Conservation (phyloP, 2,113 vertebrate genomes). For the Cinclus cinclus region DNA sequence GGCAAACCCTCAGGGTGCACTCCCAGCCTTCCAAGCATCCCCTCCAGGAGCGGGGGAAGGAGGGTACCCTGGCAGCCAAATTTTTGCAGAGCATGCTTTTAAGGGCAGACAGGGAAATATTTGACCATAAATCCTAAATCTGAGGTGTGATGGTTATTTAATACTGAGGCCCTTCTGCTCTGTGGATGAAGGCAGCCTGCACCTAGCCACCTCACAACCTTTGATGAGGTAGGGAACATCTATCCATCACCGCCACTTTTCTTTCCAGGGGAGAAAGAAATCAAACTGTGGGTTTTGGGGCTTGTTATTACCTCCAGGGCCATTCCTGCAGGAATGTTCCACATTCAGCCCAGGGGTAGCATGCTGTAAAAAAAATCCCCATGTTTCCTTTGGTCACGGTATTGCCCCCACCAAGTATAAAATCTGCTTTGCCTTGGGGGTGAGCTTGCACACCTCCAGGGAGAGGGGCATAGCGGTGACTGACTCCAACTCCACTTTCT, state of each 20-base stretch:
- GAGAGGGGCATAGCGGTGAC: neutral
- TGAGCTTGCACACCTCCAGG: neutral
- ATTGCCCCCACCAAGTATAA: neutral
- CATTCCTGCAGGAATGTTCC: neutral
- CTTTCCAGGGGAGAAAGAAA: neutral
- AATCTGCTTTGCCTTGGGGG: neutral
- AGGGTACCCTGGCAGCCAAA: fast-evolving
- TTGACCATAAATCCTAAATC: neutral
- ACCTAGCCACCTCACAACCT: neutral
- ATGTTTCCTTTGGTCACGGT: neutral
- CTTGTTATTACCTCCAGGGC: neutral
- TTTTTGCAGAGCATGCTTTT: neutral
- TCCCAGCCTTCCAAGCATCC: neutral
- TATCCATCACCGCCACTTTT: neutral
- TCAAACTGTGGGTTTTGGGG: fast-evolving
- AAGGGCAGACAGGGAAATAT: neutral
- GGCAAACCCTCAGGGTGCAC: neutral
- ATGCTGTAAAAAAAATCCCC: neutral
- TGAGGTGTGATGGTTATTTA: neutral
- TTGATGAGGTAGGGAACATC: neutral
- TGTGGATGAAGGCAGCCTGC: neutral
- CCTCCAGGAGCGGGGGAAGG: neutral
- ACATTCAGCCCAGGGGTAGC: neutral
- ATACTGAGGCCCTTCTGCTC: neutral
- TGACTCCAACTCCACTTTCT: neutral